Base-by-base conservation (phyloP, 2,888 invertebrate genomes). In the Tinea semifulvella region DNA sequence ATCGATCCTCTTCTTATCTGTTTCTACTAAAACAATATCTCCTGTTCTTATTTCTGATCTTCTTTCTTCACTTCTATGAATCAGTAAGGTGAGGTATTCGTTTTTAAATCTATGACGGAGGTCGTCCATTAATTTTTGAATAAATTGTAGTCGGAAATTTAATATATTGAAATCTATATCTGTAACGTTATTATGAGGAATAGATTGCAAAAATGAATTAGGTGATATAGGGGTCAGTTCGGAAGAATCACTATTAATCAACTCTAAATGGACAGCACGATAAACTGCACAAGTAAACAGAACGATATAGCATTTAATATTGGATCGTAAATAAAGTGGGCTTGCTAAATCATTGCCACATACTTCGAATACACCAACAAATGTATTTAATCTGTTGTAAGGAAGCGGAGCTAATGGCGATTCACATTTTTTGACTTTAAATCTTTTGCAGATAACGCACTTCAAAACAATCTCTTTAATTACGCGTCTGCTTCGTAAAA, bases 51-150 rank as follows among this genome's bases (percentile, higher is more conserved):
- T 26, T 19, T 40, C 2, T 13, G 8, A 17, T n/a, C 6, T 13
- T 22, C 38, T 44, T 20, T 39, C 18, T 20, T 19, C 5, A 20
- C 13, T 27, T 14, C 19, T 26, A 10, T 36, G 20, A 8, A 39
- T 19, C n/a, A 39, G 20, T 7, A 46, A 26, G 1, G 39, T 27
- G 5, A 44, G 4, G 20, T 46, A 44, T 20, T 46, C 44, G n/a
- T 31, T 44, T 28, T n/a, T 46, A 17, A 46, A 46, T 8, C 43
- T 36, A 10, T 43, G 39, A 3, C 45, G 68, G 5, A 39, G 20
- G 10, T 39, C 6, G 5, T 39, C 19, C 11, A 18, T 39, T 20
- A 39, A 39, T 20, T 19, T 39, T 20, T 39, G 39, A 2, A 17
- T 11, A 39, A 6, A 39, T 11, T 6, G 5, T n/a, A 19, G 19